Conservation (phyloP, 1,140 invertebrate genomes). For the Leptinotarsa defecta region DNA sequence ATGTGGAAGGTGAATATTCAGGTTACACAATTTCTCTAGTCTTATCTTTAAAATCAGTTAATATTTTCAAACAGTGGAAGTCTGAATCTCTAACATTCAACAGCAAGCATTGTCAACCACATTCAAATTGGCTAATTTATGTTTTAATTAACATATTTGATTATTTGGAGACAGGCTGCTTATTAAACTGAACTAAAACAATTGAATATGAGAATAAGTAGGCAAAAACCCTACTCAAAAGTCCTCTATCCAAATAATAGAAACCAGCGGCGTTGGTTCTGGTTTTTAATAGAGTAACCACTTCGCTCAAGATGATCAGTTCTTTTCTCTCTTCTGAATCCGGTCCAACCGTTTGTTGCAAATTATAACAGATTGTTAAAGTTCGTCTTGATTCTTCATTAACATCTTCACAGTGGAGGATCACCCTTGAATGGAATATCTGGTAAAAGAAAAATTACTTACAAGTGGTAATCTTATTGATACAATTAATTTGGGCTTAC, state of each 20-base stretch:
- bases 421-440: constrained; percentile 11
- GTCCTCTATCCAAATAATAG: constrained; percentile 5
- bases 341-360: constrained; percentile 16
- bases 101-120: too few relatives aligned
- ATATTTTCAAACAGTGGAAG: too few relatives aligned
- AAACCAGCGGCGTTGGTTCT: constrained; percentile 19
- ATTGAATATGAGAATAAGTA: constrained; percentile 20
- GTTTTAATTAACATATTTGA: too few relatives aligned
- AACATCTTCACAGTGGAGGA: constrained; percentile 11
- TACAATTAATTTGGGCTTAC: not conserved
- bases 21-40: too few relatives aligned
- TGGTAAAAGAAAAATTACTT: not conserved
- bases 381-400: constrained; percentile 17
- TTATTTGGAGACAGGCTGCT: not conserved
- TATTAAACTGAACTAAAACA: constrained; percentile 21
- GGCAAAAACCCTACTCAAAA: constrained; percentile 13
- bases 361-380: constrained; percentile 12
- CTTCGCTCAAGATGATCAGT: constrained; percentile 18
- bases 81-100: too few relatives aligned
- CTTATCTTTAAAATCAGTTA: too few relatives aligned
- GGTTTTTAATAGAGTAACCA: constrained; percentile 14
- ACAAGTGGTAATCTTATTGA: not conserved
- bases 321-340: constrained; percentile 21
- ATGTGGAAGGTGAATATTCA: too few relatives aligned
- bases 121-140: too few relatives aligned